Evolutionary conservation across 2,797 vertebrate genomes (phyloP).

Genomic region (Sorex maritimensis): DNA sequence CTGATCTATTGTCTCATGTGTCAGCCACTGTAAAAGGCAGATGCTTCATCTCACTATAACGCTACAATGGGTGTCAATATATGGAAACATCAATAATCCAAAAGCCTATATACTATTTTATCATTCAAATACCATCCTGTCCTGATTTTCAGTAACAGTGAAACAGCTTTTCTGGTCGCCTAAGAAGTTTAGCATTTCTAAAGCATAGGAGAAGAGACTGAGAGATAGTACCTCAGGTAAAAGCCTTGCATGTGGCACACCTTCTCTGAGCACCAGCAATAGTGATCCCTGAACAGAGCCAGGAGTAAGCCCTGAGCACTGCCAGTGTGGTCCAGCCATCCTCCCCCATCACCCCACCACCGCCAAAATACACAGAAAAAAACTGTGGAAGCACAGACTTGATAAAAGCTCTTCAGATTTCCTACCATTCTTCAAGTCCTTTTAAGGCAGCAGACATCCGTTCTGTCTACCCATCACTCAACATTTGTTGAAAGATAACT

Average conservation of each 20-base stretch:
- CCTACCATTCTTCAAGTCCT: not conserved
- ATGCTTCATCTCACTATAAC: not conserved
- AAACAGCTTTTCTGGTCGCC: not conserved
- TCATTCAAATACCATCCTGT: not conserved
- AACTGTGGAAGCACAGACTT: not conserved
- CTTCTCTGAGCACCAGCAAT: no score
- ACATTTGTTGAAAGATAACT: not conserved
- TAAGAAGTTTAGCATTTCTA: not conserved
- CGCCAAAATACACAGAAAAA: no score
- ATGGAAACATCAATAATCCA: conserved; percentile 45
- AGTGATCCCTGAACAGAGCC: no score
- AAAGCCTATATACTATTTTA: not conserved
- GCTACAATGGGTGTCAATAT: not conserved
- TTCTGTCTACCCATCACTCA: fast-evolving
- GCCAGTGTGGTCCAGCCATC: no score
- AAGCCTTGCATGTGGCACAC: no score
- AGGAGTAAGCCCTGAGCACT: no score
- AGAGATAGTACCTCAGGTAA: no score
- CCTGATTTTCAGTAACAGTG: conserved; percentile 46
- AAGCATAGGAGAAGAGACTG: not conserved
- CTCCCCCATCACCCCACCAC: no score
- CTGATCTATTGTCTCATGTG: not conserved
- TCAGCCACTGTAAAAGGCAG: not conserved
- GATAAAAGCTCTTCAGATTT: not conserved
- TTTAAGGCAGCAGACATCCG: not conserved